Base-by-base conservation (phyloP, 2,797 vertebrate genomes). In the Darevskia nairensis region DNA sequence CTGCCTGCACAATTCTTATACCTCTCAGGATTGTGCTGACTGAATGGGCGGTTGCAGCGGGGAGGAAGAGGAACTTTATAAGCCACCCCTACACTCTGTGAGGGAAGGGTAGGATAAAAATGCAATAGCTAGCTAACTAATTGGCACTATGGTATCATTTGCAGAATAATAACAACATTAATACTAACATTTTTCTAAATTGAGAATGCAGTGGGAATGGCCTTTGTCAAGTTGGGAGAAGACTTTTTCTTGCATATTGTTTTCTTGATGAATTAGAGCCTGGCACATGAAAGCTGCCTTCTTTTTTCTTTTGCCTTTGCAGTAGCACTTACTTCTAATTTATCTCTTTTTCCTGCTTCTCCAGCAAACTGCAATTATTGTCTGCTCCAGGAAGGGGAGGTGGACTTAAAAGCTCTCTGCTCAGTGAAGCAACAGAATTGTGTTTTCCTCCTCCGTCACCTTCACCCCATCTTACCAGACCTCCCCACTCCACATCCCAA, bases 181-280 rank as follows among this genome's bases (percentile, higher is more conserved):
- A 55, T 55, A 15, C 13, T 55, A 55, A 55, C 50, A 55, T 55
- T 55, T 55, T 15, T 55, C 50, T 55, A 55, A 84, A 15, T 39
- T 2, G 64, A 35, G 46, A 68, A 86, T 23, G 15, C 39, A 0
- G 61, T 88, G 80, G 88, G 90, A 86, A 64, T 27, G 84, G 85
- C 89, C 93, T 91, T 89, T 80, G 88, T 76, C 41, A 69, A 41
- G 68, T n/a, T 92, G 85, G 87, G 66, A 0, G 86, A 87, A 74
- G 3, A 11, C 7, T 85, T 89, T 44, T 64, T 88, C 64, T 91
- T 90, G 32, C 68, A 79, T 78, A 55, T 85, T 17, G 69, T 77
- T 80, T 78, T 88, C 59, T 25, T 64, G 86, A 86, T 74, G n/a
- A 89, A 80, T 19, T 32, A 77, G 68, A 1, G 64, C 3, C 35